Evolutionary conservation across 2,113 vertebrate genomes (phyloP).

Genomic region (Pelvicachromis taeniatus): DNA sequence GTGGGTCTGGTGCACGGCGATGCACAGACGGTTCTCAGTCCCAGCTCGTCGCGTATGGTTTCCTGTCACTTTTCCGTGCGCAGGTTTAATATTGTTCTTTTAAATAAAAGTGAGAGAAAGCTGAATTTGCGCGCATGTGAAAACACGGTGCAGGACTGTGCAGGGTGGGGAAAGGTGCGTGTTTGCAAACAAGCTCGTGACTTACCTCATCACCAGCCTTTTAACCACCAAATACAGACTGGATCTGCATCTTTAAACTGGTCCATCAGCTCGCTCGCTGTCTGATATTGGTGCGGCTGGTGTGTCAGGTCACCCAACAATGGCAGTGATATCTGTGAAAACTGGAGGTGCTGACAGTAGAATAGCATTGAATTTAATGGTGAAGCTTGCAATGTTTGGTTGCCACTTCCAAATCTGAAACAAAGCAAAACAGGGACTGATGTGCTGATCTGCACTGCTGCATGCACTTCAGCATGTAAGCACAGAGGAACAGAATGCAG

Average conservation of each 20-base stretch:
- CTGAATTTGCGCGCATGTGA: too few species aligned
- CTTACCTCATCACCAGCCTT: not conserved
- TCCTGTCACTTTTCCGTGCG: not conserved
- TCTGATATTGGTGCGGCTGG: fast-evolving
- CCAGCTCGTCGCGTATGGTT: not conserved
- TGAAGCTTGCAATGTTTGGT: not conserved
- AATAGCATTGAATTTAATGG: fast-evolving
- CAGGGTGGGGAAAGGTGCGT: not conserved
- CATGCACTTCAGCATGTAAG: not conserved
- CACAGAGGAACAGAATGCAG: not conserved
- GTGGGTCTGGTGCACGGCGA: not conserved
- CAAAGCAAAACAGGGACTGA: not conserved
- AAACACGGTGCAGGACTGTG: not conserved
- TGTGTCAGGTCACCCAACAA: not conserved
- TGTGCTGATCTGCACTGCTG: not conserved
- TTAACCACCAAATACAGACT: not conserved
- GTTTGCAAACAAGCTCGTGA: not conserved
- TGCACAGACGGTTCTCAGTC: not conserved
- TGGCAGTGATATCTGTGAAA: not conserved
- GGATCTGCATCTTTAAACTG: not conserved
- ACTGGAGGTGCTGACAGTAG: not conserved
- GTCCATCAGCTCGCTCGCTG: not conserved
- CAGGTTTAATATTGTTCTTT: not conserved
- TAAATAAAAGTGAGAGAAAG: not conserved
- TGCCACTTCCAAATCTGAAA: not conserved